Conservation (phyloP, 2,797 vertebrate genomes). For the Xerus rutilus region DNA sequence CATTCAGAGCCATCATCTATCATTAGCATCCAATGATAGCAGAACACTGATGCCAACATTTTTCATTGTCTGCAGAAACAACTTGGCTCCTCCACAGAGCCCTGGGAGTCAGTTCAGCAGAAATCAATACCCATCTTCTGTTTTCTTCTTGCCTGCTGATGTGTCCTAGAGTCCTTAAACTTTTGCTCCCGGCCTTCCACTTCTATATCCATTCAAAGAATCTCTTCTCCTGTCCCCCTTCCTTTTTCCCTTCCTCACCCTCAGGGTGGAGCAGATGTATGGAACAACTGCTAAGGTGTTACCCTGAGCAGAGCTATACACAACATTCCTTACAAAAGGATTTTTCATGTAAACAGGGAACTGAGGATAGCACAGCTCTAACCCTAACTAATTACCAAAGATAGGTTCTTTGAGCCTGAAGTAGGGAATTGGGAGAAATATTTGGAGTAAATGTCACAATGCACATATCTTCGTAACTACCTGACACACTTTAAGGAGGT, state of each 20-base stretch:
- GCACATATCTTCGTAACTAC: not conserved
- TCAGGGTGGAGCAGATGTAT: not conserved
- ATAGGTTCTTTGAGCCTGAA: too few relatives aligned
- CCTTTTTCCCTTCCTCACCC: not conserved
- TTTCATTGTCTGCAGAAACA: constrained; percentile 48
- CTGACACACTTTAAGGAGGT: not conserved
- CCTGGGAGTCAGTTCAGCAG: not conserved
- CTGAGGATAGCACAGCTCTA: not conserved
- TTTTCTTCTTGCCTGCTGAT: not conserved
- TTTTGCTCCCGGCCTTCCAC: not conserved
- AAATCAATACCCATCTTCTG: constrained; percentile 25
- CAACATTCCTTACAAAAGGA: not conserved
- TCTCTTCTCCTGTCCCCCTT: not conserved
- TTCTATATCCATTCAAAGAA: not conserved
- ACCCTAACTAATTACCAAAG: not conserved
- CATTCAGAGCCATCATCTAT: constrained; percentile 2
- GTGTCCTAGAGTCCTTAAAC: not conserved
- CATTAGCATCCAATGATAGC: constrained; percentile 6
- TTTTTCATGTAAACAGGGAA: not conserved
- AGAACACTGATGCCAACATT: not conserved
- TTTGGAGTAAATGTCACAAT: not conserved
- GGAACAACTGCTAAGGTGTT: not conserved
- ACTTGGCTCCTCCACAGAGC: not conserved
- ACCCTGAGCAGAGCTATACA: not conserved
- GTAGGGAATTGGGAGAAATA: not conserved